Evolutionary conservation across 2,888 invertebrate species (phyloP), one percentile per base, ranked within the genome.

Genomic region (Vanessa cardui): DNA sequence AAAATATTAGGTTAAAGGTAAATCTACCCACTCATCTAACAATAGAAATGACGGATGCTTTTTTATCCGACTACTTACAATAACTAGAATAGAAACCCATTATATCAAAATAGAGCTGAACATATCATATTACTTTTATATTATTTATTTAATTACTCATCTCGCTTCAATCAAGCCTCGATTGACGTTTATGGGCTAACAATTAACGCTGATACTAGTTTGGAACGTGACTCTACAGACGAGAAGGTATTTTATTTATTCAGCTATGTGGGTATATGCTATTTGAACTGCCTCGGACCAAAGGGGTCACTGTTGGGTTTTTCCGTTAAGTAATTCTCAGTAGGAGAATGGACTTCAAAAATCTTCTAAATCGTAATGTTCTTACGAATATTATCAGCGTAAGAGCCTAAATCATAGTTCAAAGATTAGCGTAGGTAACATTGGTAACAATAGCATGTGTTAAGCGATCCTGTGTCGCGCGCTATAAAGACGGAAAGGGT

Each of bases 111-210:
- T 39, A 39, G 12, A 39, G 12, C 12, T 39, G 4, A 39, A 39
- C 39, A 2, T 39, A 39, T 12, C 4, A 39, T 39, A 26, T 26
- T 2, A 54, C 31, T 12, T 18, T 49, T 18, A 49, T 26, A 15
- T 50, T 18, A 9, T 50, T 50, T 54, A 26, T 54, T 54, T 15
- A 50, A 54, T 49, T 31, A 16, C 21, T 54, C 31, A n/a, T 54
- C 31, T 52, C 52, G 31, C 6, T 31, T 54, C 26, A 50, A 50
- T 50, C 12, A 12, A 50, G 50, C 20, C n/a, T 54, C 31, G 26
- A 31, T 54, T 31, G 52, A 31, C 16, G 52, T 54, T 54, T 54
- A 31, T 31, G 26, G 26, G 7, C n/a, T 26, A 52, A 52, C 52
- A 26, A 52, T 52, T 52, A 31, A 31, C 26, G 52, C 2, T 20